phyloP scores from a whole-genome alignment of 2,113 vertebrate species.

The Dryoscopus gambensis region DNA sequence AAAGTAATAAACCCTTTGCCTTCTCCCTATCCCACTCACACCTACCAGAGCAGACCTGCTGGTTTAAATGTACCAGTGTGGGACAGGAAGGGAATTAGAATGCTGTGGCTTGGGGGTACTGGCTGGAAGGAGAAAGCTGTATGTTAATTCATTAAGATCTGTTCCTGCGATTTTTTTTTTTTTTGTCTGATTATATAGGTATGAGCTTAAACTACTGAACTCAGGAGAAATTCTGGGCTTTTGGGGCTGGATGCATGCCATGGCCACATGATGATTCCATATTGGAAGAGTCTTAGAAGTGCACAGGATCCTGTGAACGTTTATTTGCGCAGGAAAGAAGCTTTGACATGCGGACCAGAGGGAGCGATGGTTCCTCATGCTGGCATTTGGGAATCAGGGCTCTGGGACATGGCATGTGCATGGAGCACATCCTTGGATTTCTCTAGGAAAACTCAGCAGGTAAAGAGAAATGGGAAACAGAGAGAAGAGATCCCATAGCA shows the following conservation, averaged over 20 bases:
- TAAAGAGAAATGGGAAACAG: not conserved
- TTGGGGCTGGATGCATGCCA: not conserved
- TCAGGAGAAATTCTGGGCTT: not conserved
- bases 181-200: not conserved
- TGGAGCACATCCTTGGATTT: not conserved
- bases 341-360: not conserved
- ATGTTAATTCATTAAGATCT: not conserved
- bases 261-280: not conserved
- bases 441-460: not conserved
- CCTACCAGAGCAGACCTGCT: not conserved
- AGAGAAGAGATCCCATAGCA: not conserved
- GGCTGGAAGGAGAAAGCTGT: not conserved
- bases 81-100: slow-evolving; percentile 20
- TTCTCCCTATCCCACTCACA: not conserved
- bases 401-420: not conserved
- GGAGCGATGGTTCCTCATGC: rapidly evolving
- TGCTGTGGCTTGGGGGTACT: not conserved
- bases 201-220: slow-evolving; percentile 22
- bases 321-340: not conserved
- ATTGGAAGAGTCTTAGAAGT: not conserved
- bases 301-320: rapidly evolving
- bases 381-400: not conserved
- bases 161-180: not conserved
- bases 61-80: not conserved
- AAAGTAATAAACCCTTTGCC: not conserved